Evolutionary conservation across 2,797 vertebrate species (phyloP), one percentile per base, ranked within the genome.

Genomic region (Sebastes paucispinis): DNA sequence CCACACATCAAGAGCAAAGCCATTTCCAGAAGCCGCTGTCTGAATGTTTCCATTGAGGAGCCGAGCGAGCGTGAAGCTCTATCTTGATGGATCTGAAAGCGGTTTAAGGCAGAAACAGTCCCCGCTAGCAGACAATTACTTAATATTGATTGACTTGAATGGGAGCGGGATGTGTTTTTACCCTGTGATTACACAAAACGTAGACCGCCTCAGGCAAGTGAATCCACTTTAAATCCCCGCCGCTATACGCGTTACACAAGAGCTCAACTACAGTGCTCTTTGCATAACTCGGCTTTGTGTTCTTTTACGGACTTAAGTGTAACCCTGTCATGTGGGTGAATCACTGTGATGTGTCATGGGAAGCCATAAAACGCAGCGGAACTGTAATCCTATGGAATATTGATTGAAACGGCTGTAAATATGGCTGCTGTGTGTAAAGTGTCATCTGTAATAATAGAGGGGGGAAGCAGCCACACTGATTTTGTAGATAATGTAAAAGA

Each of bases 101-200:
- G 67, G 80, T 86, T 85, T 81, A 58, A 47, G 54, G 63, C 80
- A 32, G 25, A 72, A 84, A 66, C 79, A 50, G 81, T 81, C 64
- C 50, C 79, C 4, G 85, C 80, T 64, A 25, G 69, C 52, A 57
- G 79, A 81, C 84, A 84, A 82, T 89, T 83, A 86, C 91, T 89
- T 89, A 69, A 88, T 86, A 91, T 84, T 90, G 88, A 92, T 87
- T 73, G 84, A 89, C 81, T 88, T 69, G 84, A 87, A 82, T 73
- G 75, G 69, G 77, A 81, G 65, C 81, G 70, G 82, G 77, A 82
- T 77, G 70, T 20, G 34, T 84, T 83, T 82, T 81, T 80, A 85
- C 73, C 79, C 74, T 75, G 31, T 81, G 80, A 89, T 91, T 91
- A 92, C 74, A 78, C 72, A 70, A 67, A 80, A 78, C 31, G 24